A percentile compares a stretch with the other conserved stretches of the same genome.
Conservation (phyloP, 1,140 invertebrate genomes). For the Pogonognathellus flavescens region DNA sequence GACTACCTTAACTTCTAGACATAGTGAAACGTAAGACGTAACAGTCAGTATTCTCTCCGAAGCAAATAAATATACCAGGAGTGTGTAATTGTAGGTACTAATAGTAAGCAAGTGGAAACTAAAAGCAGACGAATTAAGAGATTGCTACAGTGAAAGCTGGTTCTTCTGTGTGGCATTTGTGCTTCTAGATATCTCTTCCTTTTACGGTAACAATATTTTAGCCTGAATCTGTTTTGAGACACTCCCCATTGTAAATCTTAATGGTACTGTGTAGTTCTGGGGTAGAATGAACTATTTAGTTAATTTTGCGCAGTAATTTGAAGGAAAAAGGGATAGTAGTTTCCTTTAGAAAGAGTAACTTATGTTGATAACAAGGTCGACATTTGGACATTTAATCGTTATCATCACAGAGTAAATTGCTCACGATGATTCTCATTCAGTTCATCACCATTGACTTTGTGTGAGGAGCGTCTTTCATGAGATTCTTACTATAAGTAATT, state of each 20-base stretch:
- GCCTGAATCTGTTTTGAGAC: neutral
- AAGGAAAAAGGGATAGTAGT: neutral
- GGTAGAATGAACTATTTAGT: neutral
- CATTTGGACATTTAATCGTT: neutral
- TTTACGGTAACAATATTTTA: conserved; percentile 13
- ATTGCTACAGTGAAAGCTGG: too few species aligned
- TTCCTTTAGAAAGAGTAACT: too few species aligned
- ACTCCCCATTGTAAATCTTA: neutral
- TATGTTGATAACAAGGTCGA: neutral
- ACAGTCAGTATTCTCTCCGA: too few species aligned
- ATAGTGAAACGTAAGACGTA: too few species aligned
- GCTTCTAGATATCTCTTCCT: neutral
- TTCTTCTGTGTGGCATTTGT: too few species aligned
- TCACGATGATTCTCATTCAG: neutral
- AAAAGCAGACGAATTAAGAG: too few species aligned
- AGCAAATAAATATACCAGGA: too few species aligned
- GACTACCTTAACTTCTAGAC: too few species aligned
- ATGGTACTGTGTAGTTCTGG: neutral
- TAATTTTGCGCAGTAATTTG: conserved; percentile 7
- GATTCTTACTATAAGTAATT: neutral
- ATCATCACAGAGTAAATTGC: neutral
- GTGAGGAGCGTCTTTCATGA: neutral
- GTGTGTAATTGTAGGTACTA: too few species aligned
- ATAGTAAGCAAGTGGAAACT: too few species aligned
- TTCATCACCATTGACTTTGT: conserved; percentile 20